phyloP scores from a whole-genome alignment of 2,113 vertebrate species.

The Etheostoma cragini region DNA sequence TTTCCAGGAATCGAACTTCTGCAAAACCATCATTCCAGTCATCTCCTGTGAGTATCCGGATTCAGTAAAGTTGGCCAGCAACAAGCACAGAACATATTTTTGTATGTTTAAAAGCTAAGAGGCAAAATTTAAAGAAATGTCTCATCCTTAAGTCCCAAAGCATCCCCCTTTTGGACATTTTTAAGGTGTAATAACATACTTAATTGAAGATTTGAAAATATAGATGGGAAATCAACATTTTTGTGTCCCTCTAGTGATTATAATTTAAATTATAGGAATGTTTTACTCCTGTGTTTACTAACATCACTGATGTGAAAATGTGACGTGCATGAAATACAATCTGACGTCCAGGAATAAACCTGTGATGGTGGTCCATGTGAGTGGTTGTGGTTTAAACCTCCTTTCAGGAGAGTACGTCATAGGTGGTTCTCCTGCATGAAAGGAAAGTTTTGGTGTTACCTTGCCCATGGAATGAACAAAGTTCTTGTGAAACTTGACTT shows the following conservation, averaged over 20 bases:
- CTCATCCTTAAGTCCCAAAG: not conserved
- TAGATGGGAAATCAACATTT: not conserved
- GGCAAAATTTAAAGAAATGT: not conserved
- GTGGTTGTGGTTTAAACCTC: not conserved
- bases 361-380: not conserved
- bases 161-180: not conserved
- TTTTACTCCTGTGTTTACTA: not conserved
- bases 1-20: conserved; percentile 85
- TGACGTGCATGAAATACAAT: not conserved
- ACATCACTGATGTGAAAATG: not conserved
- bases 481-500: not conserved
- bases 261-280: not conserved
- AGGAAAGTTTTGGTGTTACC: not conserved
- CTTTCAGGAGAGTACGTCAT: not conserved
- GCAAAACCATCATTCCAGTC: conserved; percentile 88
- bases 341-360: not conserved
- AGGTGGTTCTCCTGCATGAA: conserved; percentile 10
- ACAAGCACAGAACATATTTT: not conserved
- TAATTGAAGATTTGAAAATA: not conserved
- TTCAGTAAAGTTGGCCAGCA: not conserved
- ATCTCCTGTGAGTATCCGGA: conserved; percentile 84
- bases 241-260: not conserved
- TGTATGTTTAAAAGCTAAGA: not conserved
- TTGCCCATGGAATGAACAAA: not conserved
- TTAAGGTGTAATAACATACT: not conserved